Evolutionary conservation across 2,888 invertebrate genomes (phyloP), one percentile per base, ranked within the genome.

Genomic region (Sarcophaga carnaria): DNA sequence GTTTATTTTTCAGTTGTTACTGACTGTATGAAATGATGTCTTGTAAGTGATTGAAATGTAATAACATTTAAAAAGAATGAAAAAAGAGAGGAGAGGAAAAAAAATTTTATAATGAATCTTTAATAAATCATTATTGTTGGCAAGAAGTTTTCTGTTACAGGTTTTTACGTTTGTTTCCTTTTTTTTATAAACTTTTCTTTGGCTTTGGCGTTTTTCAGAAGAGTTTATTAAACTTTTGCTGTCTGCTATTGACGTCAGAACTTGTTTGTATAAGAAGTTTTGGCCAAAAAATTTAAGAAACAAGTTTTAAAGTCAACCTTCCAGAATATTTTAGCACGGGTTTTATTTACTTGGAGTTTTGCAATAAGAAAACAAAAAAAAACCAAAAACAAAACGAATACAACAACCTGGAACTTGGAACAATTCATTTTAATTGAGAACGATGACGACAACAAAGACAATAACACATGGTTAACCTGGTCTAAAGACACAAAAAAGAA

Each of bases 191-290:
- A n/a, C 12, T 0, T 49, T 69, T 17, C 25, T 66, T 74, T 71
- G 49, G 77, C 64, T 69, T 60, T 47, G 59, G 37, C 37, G 37
- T 37, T 37, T 37, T 37, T 37, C 77, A 20, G 14, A 62, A 87
- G 82, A 87, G 87, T 87, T 87, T 87, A 87, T 87, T 87, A 87
- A 87, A 87, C 87, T 87, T 81, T 81, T 77, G 77, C 71, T 71
- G 66, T 76, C 75, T 62, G 20, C 75, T 62, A 0, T 83, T 70
- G 70, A 70, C 75, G 81, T 72, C 80, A 80, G 84, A 80, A 85
- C 80, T 80, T 80, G 84, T 85, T 85, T 80, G 59, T 59, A 69
- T 74, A 79, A 79, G 45, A 49, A 67, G 27, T 77, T 78, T 54
- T 77, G 47, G 70, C 54, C 27, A 37, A 72, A 76, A 76, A 80